These are phyloP conservation scores for Propithecus perrieri DNA, from an alignment of 2,797 vertebrate species.

Conservation along the genomic window DNA sequence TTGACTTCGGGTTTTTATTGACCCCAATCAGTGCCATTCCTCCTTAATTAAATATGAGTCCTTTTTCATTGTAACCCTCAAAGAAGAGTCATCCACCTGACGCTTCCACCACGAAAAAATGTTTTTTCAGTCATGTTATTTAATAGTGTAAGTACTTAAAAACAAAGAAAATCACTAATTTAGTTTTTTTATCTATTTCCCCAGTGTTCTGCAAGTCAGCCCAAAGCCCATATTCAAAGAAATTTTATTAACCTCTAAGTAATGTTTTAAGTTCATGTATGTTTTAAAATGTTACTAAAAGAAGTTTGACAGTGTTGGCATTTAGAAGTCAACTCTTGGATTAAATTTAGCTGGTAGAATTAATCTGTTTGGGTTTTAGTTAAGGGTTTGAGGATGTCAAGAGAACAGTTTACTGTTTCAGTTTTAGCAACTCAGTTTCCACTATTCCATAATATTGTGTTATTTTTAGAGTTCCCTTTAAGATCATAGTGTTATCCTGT, in stretches of 20 bases:
- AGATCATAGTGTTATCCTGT: background rate
- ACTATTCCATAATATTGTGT: background rate
- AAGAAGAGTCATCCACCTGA: background rate
- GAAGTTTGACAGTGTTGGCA: background rate
- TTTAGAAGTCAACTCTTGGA: constrained; percentile 28
- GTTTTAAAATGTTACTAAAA: constrained; percentile 38
- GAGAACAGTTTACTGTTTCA: background rate
- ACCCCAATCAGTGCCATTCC: background rate
- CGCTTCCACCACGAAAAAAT: background rate
- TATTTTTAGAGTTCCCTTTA: background rate
- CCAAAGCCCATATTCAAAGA: background rate
- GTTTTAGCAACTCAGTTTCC: constrained; percentile 4
- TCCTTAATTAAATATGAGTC: background rate
- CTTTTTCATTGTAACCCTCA: background rate
- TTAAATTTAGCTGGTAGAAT: constrained; percentile 45
- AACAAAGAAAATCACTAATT: constrained; percentile 7
- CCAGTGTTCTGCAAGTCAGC: background rate
- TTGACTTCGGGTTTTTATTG: background rate
- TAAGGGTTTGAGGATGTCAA: background rate
- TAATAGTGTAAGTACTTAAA: constrained; percentile 1
- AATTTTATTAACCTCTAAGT: constrained; percentile 49
- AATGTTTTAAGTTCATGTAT: background rate
- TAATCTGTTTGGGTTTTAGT: constrained; percentile 17
- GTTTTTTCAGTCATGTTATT: background rate
- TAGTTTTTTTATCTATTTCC: background rate